Evolutionary conservation across 2,113 vertebrate genomes (phyloP).

Genomic region (Toxostoma redivivum): DNA sequence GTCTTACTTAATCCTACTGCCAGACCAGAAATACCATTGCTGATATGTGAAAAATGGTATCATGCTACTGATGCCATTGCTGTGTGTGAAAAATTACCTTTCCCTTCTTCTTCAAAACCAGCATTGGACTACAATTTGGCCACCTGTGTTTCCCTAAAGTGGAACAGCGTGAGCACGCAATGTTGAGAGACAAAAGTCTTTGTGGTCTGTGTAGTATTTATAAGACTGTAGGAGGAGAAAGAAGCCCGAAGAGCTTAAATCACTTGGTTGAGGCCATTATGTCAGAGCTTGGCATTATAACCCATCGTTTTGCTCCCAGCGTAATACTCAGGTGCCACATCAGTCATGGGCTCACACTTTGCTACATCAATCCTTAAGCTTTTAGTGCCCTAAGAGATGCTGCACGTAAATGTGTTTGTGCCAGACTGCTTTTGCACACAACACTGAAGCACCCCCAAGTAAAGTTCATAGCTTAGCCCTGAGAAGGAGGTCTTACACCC

Average conservation of each 20-base stretch:
- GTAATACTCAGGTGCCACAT: background rate
- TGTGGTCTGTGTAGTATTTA: background rate
- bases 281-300: background rate
- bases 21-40: background rate
- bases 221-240: background rate
- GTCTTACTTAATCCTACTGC: background rate
- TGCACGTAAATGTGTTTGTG: background rate
- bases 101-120: background rate
- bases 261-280: background rate
- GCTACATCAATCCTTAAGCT: background rate
- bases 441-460: background rate
- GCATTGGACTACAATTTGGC: rapidly evolving
- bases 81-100: background rate
- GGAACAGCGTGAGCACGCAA: background rate
- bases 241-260: background rate
- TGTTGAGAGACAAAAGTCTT: background rate
- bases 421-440: background rate
- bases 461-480: background rate
- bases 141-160: background rate
- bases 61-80: background rate
- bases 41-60: background rate
- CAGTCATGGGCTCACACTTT: background rate
- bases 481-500: rapidly evolving
- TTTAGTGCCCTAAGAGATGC: background rate
- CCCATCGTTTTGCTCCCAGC: background rate